Evolutionary conservation across 2,797 vertebrate species (phyloP), one percentile per base, ranked within the genome.

Genomic region (Octomys mimax): DNA sequence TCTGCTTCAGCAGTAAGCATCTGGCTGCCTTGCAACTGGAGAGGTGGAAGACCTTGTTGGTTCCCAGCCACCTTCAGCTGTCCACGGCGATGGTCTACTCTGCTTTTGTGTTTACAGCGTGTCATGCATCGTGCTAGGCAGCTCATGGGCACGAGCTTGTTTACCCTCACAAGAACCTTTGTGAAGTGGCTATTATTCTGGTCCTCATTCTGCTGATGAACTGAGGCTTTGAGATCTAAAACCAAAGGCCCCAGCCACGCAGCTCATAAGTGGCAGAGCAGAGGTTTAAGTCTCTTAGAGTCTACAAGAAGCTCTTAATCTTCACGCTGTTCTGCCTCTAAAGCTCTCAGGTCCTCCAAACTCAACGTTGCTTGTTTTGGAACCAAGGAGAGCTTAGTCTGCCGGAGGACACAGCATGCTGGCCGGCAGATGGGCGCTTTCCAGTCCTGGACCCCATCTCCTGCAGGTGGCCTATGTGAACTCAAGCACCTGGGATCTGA

Each of bases 91-190:
- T 39, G 1, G 11, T 24, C 16, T 18, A 22, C 39, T 42, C 64
- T 86, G 46, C 42, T 28, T 71, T 84, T 46, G 70, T 85, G 36
- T 78, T 81, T 84, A 75, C 8, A 33, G 6, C 5, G 2, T 70
- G 64, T 31, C 57, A 5, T 36, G n/a, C 4, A 5, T 36, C 68
- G 54, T 49, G 54, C 81, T 84, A 36, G 52, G n/a, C 46, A 42
- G 28, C 59, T 81, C 61, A 7, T 6, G 12, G 1, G 31, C 3
- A 22, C 59, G 21, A 18, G 77, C 3, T 59, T 75, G 39, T 36
- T 94, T 89, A 78, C 92, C 54, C 71, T 94, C 61, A 84, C 26
- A 66, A 61, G 87, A 54, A n/a, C 31, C 6, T 16, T 71, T 81
- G 85, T 57, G 33, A 87, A 46, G 46, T 87, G n/a, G 33, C 7